phyloP scores from a whole-genome alignment of 2,888 invertebrate genomes.

The Glyphotaelius pellucidus region DNA sequence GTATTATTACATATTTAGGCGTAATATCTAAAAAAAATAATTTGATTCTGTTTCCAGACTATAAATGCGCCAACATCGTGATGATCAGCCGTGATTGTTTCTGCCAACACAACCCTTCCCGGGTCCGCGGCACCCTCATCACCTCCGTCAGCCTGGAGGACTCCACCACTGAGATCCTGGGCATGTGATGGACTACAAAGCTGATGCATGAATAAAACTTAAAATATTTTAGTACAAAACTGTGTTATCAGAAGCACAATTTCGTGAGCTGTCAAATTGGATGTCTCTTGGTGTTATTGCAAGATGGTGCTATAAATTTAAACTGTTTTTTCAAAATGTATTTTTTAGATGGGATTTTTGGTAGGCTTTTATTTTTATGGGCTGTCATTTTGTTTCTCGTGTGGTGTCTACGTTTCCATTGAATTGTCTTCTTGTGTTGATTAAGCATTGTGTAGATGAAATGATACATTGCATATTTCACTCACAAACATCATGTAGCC shows the following conservation, averaged over 20 bases:
- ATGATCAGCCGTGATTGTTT: neutral
- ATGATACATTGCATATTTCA: neutral
- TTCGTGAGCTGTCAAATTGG: no score
- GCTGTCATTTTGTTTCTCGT: neutral
- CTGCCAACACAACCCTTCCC: neutral
- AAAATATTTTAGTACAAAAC: neutral
- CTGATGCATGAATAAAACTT: neutral
- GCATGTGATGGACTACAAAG: neutral
- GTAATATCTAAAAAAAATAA: no score
- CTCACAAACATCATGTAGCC: neutral
- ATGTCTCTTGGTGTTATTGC: no score
- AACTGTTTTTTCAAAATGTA: neutral
- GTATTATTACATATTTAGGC: no score
- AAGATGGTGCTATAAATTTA: no score
- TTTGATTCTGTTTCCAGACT: neutral
- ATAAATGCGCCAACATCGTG: neutral
- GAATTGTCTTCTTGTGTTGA: neutral
- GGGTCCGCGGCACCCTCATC: neutral
- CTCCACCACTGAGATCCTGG: neutral
- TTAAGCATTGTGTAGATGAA: neutral
- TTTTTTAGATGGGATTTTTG: neutral
- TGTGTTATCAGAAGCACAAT: no score
- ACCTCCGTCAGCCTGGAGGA: neutral
- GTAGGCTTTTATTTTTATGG: neutral
- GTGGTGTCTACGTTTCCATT: neutral